Conservation (phyloP, 2,113 vertebrate species). For the Mohoua ochrocephala region DNA sequence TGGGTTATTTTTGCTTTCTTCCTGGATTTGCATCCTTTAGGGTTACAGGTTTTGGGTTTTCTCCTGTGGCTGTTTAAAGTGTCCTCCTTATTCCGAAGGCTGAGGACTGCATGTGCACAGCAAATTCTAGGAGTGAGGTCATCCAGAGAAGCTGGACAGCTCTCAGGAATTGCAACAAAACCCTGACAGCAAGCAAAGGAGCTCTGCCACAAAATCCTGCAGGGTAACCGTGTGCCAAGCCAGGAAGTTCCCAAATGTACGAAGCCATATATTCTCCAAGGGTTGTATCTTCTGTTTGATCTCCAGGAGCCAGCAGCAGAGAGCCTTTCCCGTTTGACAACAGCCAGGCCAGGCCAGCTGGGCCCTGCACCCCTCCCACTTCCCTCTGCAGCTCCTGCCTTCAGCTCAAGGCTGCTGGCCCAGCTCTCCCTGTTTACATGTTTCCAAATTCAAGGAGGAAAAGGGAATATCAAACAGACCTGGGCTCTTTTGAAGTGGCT, state of each 20-base stretch:
- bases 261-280: neutral
- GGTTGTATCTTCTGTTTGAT: neutral
- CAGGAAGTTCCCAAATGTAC: neutral
- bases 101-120: neutral
- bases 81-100: neutral
- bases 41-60: neutral
- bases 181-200: neutral
- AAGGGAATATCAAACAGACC: conserved; percentile 66
- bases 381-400: neutral
- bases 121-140: neutral
- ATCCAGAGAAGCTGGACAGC: neutral
- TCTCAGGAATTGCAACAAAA: neutral
- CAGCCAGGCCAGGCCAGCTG: conserved; percentile 36
- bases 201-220: neutral
- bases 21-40: neutral
- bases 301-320: neutral
- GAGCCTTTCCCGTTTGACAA: neutral
- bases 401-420: conserved; percentile 12
- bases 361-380: neutral
- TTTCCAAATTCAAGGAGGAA: conserved; percentile 53
- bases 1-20: conserved; percentile 7
- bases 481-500: conserved; percentile 58
- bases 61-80: neutral
- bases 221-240: neutral
- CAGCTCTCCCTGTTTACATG: conserved; percentile 26